Conservation (phyloP, 2,113 vertebrate species). For the Sylvia atricapilla region DNA sequence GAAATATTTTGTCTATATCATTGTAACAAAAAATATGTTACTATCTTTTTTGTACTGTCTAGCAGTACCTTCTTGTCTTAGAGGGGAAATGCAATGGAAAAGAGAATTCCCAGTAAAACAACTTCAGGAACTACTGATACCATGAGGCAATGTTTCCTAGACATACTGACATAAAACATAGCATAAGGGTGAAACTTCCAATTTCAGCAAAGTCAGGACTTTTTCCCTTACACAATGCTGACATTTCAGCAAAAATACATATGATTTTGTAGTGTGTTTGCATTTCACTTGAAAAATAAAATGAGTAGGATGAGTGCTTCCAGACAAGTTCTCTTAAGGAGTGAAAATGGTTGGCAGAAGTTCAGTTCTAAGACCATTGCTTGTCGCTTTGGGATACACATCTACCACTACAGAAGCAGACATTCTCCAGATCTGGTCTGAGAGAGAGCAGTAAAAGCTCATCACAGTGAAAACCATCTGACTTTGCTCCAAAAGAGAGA, state of each 20-base stretch:
- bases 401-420: constrained; percentile 30
- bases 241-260: not conserved
- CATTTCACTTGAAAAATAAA: not conserved
- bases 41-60: not conserved
- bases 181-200: not conserved
- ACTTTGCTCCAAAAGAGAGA: constrained; percentile 7
- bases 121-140: not conserved
- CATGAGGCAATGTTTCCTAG: not conserved
- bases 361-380: not conserved
- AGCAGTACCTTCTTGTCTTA: not conserved
- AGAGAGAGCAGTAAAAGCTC: constrained; percentile 38
- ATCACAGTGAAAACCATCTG: not conserved
- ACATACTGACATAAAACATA: not conserved
- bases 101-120: not conserved
- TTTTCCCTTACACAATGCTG: not conserved
- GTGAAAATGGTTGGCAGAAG: constrained; percentile 9
- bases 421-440: constrained; percentile 22
- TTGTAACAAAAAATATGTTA: not conserved
- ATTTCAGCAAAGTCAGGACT: not conserved
- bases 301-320: not conserved
- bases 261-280: not conserved
- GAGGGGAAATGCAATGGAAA: not conserved
- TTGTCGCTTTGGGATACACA: not conserved
- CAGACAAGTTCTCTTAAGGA: not conserved
- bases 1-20: not conserved